Conservation (phyloP, 2,797 vertebrate species). For the Pelobates cultripes region DNA sequence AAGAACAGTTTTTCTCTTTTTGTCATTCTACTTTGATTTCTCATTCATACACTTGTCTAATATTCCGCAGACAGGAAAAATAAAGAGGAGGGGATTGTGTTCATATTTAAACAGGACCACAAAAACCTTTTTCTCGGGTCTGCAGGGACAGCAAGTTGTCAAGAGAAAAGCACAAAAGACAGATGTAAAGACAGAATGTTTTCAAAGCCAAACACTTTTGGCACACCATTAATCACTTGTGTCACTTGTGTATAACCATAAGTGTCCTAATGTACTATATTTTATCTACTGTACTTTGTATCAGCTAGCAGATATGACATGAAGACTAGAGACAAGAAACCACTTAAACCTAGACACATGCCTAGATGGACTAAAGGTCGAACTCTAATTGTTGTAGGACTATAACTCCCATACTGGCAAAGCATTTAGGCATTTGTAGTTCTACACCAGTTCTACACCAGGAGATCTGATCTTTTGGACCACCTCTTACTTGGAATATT, state of each 20-base stretch:
- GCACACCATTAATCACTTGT: constrained; percentile 70
- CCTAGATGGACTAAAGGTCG: too few relatives aligned
- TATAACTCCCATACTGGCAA: too few relatives aligned
- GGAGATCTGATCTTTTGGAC: too few relatives aligned
- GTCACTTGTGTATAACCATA: constrained; percentile 64
- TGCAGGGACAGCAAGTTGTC: constrained; percentile 61
- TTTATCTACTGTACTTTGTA: constrained; percentile 51
- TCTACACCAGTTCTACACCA: too few relatives aligned
- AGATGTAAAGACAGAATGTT: constrained; percentile 68
- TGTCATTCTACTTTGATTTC: constrained; percentile 56
- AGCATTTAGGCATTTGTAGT: too few relatives aligned
- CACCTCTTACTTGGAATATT: constrained; percentile 62
- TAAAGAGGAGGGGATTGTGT: constrained; percentile 25
- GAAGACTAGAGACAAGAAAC: constrained; percentile 43
- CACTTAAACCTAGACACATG: too few relatives aligned
- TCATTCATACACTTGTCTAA: constrained; percentile 64
- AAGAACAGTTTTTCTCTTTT: constrained; percentile 58
- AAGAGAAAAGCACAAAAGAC: constrained; percentile 67
- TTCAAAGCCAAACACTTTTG: constrained; percentile 66
- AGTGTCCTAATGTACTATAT: constrained; percentile 58
- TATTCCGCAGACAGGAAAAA: constrained; percentile 49
- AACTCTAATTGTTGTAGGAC: too few relatives aligned
- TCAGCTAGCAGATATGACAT: constrained; percentile 59
- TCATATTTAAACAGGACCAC: constrained; percentile 59
- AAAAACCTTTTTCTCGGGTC: constrained; percentile 61